phyloP scores from a whole-genome alignment of 2,797 vertebrate species.

The Molossus molossus region DNA sequence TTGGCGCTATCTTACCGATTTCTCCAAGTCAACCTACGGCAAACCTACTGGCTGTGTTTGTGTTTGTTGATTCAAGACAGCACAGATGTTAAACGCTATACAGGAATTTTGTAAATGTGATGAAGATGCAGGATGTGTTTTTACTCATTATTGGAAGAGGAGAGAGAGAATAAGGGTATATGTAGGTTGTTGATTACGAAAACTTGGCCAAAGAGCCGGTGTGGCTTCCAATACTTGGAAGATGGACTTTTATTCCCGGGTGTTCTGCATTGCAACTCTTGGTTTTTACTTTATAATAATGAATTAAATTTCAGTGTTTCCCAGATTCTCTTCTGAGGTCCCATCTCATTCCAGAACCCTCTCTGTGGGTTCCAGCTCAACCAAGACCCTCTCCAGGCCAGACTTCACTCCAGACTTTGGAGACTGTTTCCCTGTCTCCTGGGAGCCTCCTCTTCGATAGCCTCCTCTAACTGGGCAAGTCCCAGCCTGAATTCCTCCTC shows the following conservation, averaged over 20 bases:
- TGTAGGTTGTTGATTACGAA: not conserved
- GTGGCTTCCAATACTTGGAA: constrained; percentile 29
- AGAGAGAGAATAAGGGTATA: constrained; percentile 13
- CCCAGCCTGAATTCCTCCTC: constrained; percentile 71
- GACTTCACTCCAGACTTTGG: not conserved
- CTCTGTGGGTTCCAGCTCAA: not conserved
- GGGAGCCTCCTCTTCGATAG: not conserved
- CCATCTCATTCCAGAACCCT: not conserved
- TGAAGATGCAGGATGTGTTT: not conserved
- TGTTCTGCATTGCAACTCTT: constrained; percentile 31
- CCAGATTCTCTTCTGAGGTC: not conserved
- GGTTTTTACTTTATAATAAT: constrained; percentile 3
- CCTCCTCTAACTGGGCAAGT: constrained; percentile 68
- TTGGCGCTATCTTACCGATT: not conserved
- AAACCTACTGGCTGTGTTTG: not conserved
- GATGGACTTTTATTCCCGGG: not conserved
- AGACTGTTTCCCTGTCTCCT: not conserved
- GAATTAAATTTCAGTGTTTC: constrained; percentile 25
- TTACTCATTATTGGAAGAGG: constrained; percentile 36
- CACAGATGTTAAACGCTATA: not conserved
- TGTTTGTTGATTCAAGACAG: constrained; percentile 23
- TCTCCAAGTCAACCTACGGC: not conserved
- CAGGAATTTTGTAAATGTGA: not conserved
- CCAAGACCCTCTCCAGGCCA: not conserved
- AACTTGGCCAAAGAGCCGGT: not conserved